Base-by-base conservation (phyloP, 2,113 vertebrate genomes). In the Glaucidium brasilianum region DNA sequence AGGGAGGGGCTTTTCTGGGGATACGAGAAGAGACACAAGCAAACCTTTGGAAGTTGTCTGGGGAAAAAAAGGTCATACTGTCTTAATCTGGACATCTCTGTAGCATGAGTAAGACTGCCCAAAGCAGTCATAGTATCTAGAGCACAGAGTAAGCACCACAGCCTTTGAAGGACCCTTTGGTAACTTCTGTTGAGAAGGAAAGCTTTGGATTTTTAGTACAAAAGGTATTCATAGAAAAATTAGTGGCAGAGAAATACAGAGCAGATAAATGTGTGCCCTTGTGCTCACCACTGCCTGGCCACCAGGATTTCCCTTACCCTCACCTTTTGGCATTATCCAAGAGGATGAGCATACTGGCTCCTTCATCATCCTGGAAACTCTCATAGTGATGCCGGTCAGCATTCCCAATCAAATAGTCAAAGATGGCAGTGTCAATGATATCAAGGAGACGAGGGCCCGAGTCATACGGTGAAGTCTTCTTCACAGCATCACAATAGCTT, bases 351-450 rank as follows among this genome's bases (percentile, higher is more conserved):
- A 99, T 99, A 86, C 99, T 99, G 85, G 99, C 99, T 4, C 99
- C 99, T 30, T 99, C 99, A 3, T 99, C 99, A 1, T 99, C 99
- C 96, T 99, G 99, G 97, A 99, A 99, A 71, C 99, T 99, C 98
- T 99, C 99, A 9, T 99, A 99, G 98, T 99, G 99, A 96, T 99
- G 99, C 8, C 99, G 98, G 95, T 99, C 99, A 1, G 99, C 99
- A 17, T 99, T 99, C 53, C 99, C 99, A 14, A 99, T 99, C 87
- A 99, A 95, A 95, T 99, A 99, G 96, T 99, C 99, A 80, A 99
- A 99, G 88, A 99, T 87, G 10, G 99, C 98, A 0, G 99, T 99
- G 97, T 99, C 99, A 10, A 99, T 99, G 92, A 99, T 99, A 39
- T 99, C 99, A 5, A 99, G 96, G 34, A 99, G 98, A 27, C 99